Conservation (phyloP, 2,888 invertebrate species). For the Lasioglossum leucozonium region DNA sequence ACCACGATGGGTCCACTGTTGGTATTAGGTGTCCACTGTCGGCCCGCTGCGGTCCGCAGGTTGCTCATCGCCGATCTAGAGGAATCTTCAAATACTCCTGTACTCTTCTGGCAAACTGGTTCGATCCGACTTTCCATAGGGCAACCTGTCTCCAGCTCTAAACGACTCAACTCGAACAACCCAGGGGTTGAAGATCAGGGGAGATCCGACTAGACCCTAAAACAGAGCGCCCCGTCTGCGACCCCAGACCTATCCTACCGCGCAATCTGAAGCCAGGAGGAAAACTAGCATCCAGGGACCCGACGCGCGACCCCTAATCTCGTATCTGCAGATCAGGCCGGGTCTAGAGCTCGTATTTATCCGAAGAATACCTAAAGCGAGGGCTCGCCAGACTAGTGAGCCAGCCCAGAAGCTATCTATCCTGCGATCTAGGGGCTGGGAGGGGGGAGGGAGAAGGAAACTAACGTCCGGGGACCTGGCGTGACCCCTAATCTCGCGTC, state of each 20-base stretch:
- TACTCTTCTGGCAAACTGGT: too few relatives aligned
- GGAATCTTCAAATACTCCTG: neutral
- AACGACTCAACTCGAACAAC: neutral
- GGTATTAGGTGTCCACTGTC: too few relatives aligned
- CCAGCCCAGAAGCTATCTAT: neutral
- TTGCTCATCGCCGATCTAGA: too few relatives aligned
- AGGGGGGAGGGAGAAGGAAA: neutral
- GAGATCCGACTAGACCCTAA: neutral
- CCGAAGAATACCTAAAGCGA: constrained; percentile 3
- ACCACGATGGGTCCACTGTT: too few relatives aligned
- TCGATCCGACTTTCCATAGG: too few relatives aligned
- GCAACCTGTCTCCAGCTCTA: neutral
- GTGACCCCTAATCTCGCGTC: neutral
- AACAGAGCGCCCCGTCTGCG: neutral
- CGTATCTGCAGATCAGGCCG: neutral
- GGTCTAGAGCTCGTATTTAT: neutral
- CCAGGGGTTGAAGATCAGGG: neutral
- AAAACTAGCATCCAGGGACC: neutral
- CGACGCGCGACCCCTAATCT: neutral
- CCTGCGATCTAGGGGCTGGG: neutral
- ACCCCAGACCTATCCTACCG: neutral
- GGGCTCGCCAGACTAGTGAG: neutral
- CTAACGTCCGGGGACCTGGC: neutral
- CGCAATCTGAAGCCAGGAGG: neutral
- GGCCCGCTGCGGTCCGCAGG: too few relatives aligned